Evolutionary conservation across 2,113 vertebrate species (phyloP).

Genomic region (Clarias batrachus): DNA sequence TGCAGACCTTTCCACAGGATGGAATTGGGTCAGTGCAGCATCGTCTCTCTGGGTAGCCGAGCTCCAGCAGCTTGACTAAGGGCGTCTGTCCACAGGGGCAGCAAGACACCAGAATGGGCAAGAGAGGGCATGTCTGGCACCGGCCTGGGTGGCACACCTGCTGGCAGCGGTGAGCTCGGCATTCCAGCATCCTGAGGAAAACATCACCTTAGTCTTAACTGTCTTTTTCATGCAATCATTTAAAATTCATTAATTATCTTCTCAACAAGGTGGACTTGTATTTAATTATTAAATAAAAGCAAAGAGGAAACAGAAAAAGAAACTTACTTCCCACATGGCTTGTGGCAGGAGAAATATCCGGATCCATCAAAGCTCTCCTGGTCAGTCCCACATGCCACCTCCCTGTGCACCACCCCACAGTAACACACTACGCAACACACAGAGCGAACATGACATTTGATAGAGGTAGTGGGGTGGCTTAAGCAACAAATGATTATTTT

Average conservation of each 20-base stretch:
- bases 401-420: slow-evolving; percentile 80
- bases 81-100: slow-evolving; percentile 92
- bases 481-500: neutral
- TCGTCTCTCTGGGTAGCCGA: slow-evolving; percentile 82
- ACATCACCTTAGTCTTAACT: neutral
- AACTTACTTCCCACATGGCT: slow-evolving; percentile 88
- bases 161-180: slow-evolving; percentile 84
- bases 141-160: slow-evolving; percentile 84
- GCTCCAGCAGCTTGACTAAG: slow-evolving; percentile 86
- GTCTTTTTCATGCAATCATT: neutral
- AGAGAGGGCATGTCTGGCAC: slow-evolving; percentile 84
- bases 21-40: slow-evolving; percentile 89
- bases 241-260: neutral
- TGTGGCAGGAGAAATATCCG: slow-evolving; percentile 88
- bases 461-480: neutral
- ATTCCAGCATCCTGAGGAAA: slow-evolving; percentile 79
- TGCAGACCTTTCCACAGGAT: slow-evolving; percentile 92
- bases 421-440: slow-evolving; percentile 74
- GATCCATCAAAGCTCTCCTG: slow-evolving; percentile 79
- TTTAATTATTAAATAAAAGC: neutral
- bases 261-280: neutral
- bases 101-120: slow-evolving; percentile 79
- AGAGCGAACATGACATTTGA: neutral
- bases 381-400: slow-evolving; percentile 85
- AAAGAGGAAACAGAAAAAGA: neutral